Evolutionary conservation across 1,140 invertebrate species (phyloP), one percentile per base, ranked within the genome.

Genomic region (Drosophila erecta): DNA sequence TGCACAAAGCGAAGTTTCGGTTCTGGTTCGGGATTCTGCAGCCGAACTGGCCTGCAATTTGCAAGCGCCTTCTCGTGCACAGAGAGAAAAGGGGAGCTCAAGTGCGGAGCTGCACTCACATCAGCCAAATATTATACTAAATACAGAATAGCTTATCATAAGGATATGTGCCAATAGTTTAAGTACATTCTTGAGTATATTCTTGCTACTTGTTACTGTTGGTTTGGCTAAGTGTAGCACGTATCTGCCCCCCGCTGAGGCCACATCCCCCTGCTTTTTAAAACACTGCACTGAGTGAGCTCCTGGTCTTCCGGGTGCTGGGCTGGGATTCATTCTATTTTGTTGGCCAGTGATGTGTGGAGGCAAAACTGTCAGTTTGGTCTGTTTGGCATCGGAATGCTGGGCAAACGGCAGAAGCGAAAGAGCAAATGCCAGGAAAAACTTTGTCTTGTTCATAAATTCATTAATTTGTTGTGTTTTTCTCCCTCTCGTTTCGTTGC

Each of bases 361-460:
- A 56, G 62, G 50, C 64, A 56, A 56, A 46, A 60, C 67, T 77
- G 75, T 76, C 83, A 71, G 81, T 76, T 79, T 43, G 75, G 43
- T 27, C 55, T 59, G 50, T 66, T 33, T 35, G 46, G 22, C 65
- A 70, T 41, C 47, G 37, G 49, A 65, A 67, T 85, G 83, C 43
- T 79, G 50, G 50, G 62, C 69, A 53, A 55, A 49, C 56, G 8
- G 30, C 30, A 30, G 14, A 38, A 44, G 71, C 60, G 50, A 46
- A 71, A 58, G 76, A 72, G 64, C 20, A 81, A 83, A 76, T 79
- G 76, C 59, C 64, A 85, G 76, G 61, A 35, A 12, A 86, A 79
- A 86, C 73, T 86, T 86, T 69, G 58, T 69, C 66, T 79, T 87
- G 79, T 87, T 87, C 83, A 87, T 89, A 87, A 87, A 87, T 89